Evolutionary conservation across 2,888 invertebrate genomes (phyloP).

Genomic region (Habrosyne pyritoides): DNA sequence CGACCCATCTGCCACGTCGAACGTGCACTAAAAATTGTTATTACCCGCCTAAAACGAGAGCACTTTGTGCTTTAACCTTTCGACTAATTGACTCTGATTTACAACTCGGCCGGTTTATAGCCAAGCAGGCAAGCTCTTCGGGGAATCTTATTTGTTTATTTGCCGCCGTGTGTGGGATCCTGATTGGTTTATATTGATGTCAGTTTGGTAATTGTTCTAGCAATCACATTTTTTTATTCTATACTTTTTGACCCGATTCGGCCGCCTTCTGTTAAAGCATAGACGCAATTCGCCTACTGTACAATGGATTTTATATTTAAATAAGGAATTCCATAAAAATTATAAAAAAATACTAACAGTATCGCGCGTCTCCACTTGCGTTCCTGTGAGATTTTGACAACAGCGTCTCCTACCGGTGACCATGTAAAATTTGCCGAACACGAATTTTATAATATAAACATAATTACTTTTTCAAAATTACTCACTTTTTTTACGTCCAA

Average conservation of each 20-base stretch:
- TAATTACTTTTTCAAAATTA: no score
- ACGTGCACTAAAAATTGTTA: conserved; percentile 39
- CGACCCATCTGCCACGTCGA: conserved; percentile 14
- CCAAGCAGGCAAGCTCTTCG: conserved; percentile 38
- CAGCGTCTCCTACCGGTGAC: no score
- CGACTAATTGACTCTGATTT: conserved; percentile 72
- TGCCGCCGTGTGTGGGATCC: conserved; percentile 41
- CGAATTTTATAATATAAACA: no score
- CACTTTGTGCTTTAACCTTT: conserved; percentile 40
- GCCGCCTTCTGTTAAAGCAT: no score
- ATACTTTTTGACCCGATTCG: background rate
- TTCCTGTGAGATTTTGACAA: no score
- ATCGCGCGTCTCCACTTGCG: no score
- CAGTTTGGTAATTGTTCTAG: conserved; percentile 13
- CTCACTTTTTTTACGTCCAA: no score
- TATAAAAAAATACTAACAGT: no score
- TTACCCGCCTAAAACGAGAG: conserved; percentile 50
- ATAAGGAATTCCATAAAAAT: no score
- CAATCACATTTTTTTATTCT: conserved; percentile 7
- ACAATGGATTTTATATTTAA: no score
- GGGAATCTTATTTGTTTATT: conserved; percentile 39
- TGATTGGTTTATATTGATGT: conserved; percentile 22
- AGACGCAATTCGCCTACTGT: no score
- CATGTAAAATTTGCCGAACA: no score
- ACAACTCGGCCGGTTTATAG: conserved; percentile 65